Conservation (phyloP, 2,113 vertebrate genomes). For the Callaeas wilsoni region DNA sequence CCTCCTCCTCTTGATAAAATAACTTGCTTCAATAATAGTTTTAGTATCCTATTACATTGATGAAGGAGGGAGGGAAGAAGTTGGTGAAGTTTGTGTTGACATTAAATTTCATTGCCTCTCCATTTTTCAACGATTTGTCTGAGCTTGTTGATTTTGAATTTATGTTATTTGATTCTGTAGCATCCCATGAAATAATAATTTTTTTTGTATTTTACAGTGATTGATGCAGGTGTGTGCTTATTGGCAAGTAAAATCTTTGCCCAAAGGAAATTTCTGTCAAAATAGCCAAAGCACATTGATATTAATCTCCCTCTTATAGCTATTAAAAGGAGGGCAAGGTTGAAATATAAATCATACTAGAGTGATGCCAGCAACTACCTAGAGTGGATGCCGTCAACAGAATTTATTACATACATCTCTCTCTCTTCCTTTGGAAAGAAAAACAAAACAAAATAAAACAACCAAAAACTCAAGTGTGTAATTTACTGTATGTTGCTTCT, state of each 20-base stretch:
- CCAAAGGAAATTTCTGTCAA: neutral
- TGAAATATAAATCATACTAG: neutral
- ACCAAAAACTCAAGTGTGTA: neutral
- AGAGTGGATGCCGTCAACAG: neutral
- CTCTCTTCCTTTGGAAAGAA: neutral
- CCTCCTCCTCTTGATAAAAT: neutral
- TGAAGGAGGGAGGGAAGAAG: neutral
- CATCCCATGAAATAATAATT: neutral
- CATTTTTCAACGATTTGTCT: neutral
- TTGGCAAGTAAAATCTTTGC: neutral
- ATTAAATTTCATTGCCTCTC: neutral
- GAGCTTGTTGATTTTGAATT: neutral
- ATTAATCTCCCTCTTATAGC: neutral
- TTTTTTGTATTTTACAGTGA: neutral
- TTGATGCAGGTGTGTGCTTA: neutral
- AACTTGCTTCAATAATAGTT: neutral
- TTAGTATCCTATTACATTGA: neutral
- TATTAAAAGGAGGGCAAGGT: neutral
- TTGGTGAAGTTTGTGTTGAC: neutral
- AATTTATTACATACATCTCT: neutral
- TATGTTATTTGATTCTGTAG: neutral
- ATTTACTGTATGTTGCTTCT: neutral
- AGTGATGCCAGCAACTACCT: neutral
- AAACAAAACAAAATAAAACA: neutral
- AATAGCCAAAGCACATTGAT: neutral